A percentile compares a stretch with the other conserved stretches of the same genome.
Evolutionary conservation across 2,888 invertebrate genomes (phyloP).

Genomic region (Cryptocheilus praepositus): DNA sequence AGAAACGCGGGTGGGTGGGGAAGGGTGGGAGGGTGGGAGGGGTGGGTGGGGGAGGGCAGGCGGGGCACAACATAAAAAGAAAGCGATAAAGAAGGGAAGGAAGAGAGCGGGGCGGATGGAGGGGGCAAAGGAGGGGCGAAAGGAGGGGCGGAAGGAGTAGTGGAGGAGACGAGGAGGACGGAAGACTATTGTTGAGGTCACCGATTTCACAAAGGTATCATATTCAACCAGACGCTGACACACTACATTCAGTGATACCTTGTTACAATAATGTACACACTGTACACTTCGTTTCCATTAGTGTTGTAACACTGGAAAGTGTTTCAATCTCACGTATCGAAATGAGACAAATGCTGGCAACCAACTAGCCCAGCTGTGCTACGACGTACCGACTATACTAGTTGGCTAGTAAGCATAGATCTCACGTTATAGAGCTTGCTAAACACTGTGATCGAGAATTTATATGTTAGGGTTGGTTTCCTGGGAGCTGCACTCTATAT

Average conservation of each 20-base stretch:
- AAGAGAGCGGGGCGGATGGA: too few relatives aligned
- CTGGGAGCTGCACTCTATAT: constrained; percentile 35
- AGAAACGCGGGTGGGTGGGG: constrained; percentile 53
- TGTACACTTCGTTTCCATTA: constrained; percentile 63
- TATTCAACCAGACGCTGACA: constrained; percentile 31
- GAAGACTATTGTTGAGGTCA: constrained; percentile 53
- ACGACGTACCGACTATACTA: constrained; percentile 35
- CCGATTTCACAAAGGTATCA: constrained; percentile 61
- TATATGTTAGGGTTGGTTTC: constrained; percentile 44
- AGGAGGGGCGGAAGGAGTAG: constrained; percentile 48
- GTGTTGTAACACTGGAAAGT: constrained; percentile 64
- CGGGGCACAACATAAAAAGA: constrained; percentile 52
- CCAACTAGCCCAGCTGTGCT: constrained; percentile 51
- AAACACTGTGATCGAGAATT: constrained; percentile 54
- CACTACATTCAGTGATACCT: constrained; percentile 52
- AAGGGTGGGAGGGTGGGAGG: constrained; percentile 53
- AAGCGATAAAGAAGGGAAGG: constrained; percentile 49
- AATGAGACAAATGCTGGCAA: constrained; percentile 55
- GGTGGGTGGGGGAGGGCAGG: constrained; percentile 28
- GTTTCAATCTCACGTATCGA: constrained; percentile 63
- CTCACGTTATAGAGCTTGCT: constrained; percentile 69
- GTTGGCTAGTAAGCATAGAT: constrained; percentile 58
- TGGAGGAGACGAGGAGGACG: constrained; percentile 44
- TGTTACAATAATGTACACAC: constrained; percentile 50
- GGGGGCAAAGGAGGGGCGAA: constrained; percentile 46